These are phyloP conservation scores for Hippocampus barbouri DNA, from an alignment of 2,113 vertebrate species.

Conservation along the genomic window DNA sequence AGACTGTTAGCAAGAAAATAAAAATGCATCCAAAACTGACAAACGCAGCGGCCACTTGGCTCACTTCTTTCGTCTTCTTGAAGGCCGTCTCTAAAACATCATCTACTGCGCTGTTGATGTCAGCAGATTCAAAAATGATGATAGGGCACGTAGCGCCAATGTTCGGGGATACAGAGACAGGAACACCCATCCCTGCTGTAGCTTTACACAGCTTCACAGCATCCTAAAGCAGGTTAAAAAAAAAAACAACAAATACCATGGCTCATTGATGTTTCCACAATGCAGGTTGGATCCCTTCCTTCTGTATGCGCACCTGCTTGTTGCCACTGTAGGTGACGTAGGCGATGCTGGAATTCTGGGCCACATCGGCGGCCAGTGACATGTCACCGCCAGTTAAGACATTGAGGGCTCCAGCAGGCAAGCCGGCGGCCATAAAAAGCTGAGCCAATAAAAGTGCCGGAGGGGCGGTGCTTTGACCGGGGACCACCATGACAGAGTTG, in stretches of 20 bases:
- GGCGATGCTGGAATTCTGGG: conserved; percentile 46
- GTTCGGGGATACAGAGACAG: conserved; percentile 53
- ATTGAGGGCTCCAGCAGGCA: conserved; percentile 70
- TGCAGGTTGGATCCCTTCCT: neutral
- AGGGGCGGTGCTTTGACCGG: conserved; percentile 46
- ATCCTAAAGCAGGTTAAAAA: conserved; percentile 33
- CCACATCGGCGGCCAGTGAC: conserved; percentile 53
- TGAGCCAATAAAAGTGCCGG: conserved; percentile 68
- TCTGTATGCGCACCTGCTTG: conserved; percentile 54
- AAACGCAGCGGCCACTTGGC: neutral
- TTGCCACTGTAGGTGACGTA: conserved; percentile 66
- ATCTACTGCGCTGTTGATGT: conserved; percentile 75
- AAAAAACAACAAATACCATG: neutral
- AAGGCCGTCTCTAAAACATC: conserved; percentile 66
- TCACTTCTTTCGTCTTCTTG: conserved; percentile 67
- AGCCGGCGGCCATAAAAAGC: conserved; percentile 61
- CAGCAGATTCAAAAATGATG: conserved; percentile 74
- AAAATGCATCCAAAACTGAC: neutral
- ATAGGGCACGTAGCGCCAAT: conserved; percentile 65
- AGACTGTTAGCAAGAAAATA: neutral
- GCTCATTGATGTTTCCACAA: neutral
- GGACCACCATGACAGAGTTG: conserved; percentile 68
- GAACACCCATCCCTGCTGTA: conserved; percentile 51
- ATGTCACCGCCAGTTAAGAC: conserved; percentile 63
- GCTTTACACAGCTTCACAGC: conserved; percentile 46